Evolutionary conservation across 1,140 invertebrate species (phyloP).

Genomic region (Atopsyche davidsoni): DNA sequence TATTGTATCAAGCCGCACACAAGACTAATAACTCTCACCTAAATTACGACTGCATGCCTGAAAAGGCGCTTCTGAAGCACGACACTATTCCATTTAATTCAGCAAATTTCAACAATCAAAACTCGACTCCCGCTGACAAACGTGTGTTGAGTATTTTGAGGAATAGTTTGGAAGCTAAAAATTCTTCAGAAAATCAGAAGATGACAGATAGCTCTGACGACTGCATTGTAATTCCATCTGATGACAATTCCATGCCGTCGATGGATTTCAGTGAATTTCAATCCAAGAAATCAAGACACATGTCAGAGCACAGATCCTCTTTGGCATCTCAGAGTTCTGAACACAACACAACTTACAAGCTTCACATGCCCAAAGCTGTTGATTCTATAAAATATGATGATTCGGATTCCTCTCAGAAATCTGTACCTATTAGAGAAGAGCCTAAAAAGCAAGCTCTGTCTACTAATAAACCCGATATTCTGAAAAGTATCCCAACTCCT

Average conservation of each 20-base stretch:
- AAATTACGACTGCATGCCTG: conserved; percentile 21
- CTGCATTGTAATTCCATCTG: conserved; percentile 39
- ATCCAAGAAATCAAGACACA: conserved; percentile 20
- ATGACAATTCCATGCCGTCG: conserved; percentile 49
- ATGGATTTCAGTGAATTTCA: conserved; percentile 40
- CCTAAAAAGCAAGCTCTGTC: not conserved
- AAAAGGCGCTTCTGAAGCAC: conserved; percentile 11
- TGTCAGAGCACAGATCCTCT: conserved; percentile 33
- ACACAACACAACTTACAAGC: conserved; percentile 42
- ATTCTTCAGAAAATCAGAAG: conserved; percentile 48
- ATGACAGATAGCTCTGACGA: conserved; percentile 41
- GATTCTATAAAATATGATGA: conserved; percentile 49
- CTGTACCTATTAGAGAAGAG: conserved; percentile 19
- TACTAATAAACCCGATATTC: not conserved
- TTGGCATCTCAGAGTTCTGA: conserved; percentile 40
- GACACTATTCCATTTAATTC: conserved; percentile 11
- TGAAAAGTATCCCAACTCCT: conserved; percentile 8
- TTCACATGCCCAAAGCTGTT: conserved; percentile 62
- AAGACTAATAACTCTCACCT: conserved; percentile 30
- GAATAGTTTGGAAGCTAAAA: conserved; percentile 63
- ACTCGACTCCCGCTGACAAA: conserved; percentile 54
- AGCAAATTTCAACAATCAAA: conserved; percentile 11
- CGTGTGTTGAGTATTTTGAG: conserved; percentile 60
- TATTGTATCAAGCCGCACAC: conserved; percentile 25
- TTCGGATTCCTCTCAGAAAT: conserved; percentile 19